Base-by-base conservation (phyloP, 2,888 invertebrate genomes). In the Acrobasis consociella region DNA sequence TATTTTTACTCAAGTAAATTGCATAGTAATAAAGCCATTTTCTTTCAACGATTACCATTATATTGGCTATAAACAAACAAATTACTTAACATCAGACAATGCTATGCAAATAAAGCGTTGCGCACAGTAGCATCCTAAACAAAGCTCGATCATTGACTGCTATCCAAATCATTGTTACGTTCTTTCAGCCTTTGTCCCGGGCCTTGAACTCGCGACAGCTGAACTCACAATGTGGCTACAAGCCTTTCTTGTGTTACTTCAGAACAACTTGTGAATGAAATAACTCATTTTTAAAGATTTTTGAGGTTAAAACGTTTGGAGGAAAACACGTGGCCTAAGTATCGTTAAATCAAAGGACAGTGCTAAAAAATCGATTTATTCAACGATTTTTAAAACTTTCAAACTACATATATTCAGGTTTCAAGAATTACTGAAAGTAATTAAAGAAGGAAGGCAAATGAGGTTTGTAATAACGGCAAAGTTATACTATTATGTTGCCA, bases 181-280 rank as follows among this genome's bases (percentile, higher is more conserved):
- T 66, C 61, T 63, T 65, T 65, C 58, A 60, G 38, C 62, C 80
- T 79, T 80, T 84, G 82, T 84, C 77, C 62, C 22, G 76, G 80
- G 84, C 90, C 90, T 89, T 90, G 89, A 90, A 90, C 90, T 89
- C 81, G 37, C 65, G 68, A 69, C 86, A 85, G 81, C 86, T 87
- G 86, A 81, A 76, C 78, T 76, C 51, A 59, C 59, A 60, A 56
- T 56, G 56, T 46, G n/a, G n/a, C 46, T 46, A 46, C 52, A 31
- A 17, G 16, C 22, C 22, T 42, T 42, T 56, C 56, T 56, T 56
- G 13, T 5, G n/a, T n/a, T 13, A 17, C 39, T 56, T 56, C 56
- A 46, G 17, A 56, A 46, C 13, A n/a, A 42, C 42, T 56, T 16
- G 56, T 56, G 56, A 56, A 60, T 51, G 60, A 51, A 39, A 51